Conservation (phyloP, 2,888 invertebrate species). For the Agrotis clavis region DNA sequence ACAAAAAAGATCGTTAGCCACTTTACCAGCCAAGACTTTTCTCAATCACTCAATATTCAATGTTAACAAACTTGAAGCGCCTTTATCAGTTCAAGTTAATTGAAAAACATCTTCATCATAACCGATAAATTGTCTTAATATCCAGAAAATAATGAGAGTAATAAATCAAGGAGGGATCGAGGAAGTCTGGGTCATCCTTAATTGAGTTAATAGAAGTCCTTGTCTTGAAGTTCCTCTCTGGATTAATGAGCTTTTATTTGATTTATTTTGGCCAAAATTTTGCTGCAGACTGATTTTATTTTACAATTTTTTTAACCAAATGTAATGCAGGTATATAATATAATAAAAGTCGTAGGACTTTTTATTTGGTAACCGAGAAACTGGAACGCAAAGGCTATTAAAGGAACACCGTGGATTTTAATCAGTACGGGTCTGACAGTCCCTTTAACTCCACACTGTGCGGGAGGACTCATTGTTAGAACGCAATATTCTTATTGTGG, state of each 20-base stretch:
- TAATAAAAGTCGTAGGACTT: too few relatives aligned
- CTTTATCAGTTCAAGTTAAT: slow-evolving; percentile 23
- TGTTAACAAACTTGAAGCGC: slow-evolving; percentile 5
- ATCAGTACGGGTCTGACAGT: too few relatives aligned
- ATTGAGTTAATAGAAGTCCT: slow-evolving; percentile 47
- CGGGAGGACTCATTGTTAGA: too few relatives aligned
- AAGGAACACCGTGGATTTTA: too few relatives aligned
- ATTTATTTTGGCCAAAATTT: slow-evolving; percentile 44
- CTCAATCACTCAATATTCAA: not conserved
- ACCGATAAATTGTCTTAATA: slow-evolving; percentile 35
- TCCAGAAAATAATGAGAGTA: slow-evolving; percentile 40
- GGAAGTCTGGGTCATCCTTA: slow-evolving; percentile 42
- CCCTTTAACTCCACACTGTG: too few relatives aligned
- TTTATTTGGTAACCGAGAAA: too few relatives aligned
- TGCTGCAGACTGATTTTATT: slow-evolving; percentile 34
- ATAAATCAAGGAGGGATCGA: slow-evolving; percentile 43
- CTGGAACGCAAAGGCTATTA: too few relatives aligned
- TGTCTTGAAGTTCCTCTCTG: slow-evolving; percentile 42
- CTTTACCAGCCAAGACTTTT: too few relatives aligned
- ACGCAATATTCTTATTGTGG: not conserved
- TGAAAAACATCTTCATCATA: slow-evolving; percentile 29
- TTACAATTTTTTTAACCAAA: too few relatives aligned
- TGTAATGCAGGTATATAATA: too few relatives aligned
- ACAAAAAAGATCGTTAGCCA: not conserved
- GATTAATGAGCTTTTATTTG: slow-evolving; percentile 52